These are phyloP conservation scores for Micrastur ruficollis DNA, from an alignment of 2,797 vertebrate species.

Conservation along the genomic window DNA sequence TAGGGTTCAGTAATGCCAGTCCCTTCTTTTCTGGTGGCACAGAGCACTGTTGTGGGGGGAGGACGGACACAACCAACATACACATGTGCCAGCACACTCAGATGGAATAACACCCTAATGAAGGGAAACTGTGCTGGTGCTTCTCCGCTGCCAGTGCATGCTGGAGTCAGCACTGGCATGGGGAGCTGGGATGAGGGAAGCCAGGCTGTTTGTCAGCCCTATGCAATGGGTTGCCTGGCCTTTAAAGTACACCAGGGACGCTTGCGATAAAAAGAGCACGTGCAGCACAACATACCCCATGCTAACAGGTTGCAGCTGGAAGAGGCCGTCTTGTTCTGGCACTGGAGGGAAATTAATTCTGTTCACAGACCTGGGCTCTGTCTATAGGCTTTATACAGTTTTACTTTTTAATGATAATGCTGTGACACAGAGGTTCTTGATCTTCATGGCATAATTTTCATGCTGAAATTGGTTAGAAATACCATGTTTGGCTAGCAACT, in stretches of 20 bases:
- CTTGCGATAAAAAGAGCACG: background rate
- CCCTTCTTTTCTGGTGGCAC: background rate
- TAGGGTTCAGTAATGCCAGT: background rate
- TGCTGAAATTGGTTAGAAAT: background rate
- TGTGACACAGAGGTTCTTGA: background rate
- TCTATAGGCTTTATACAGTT: background rate
- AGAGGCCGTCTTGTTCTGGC: background rate
- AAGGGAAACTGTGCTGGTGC: background rate
- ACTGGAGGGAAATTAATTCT: background rate
- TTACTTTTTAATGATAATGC: background rate
- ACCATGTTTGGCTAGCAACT: background rate
- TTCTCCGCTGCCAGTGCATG: accelerated
- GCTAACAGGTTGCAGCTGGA: background rate
- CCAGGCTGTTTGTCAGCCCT: background rate
- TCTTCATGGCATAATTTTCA: background rate
- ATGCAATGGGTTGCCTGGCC: background rate
- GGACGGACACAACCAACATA: background rate
- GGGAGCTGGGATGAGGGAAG: background rate
- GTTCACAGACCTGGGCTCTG: background rate
- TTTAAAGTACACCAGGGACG: background rate
- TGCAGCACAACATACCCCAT: background rate
- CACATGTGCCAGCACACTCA: background rate
- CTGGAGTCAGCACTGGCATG: background rate
- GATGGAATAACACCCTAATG: background rate
- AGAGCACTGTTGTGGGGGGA: background rate